Evolutionary conservation across 1,140 invertebrate species (phyloP).

Genomic region (Cephus cinctus): DNA sequence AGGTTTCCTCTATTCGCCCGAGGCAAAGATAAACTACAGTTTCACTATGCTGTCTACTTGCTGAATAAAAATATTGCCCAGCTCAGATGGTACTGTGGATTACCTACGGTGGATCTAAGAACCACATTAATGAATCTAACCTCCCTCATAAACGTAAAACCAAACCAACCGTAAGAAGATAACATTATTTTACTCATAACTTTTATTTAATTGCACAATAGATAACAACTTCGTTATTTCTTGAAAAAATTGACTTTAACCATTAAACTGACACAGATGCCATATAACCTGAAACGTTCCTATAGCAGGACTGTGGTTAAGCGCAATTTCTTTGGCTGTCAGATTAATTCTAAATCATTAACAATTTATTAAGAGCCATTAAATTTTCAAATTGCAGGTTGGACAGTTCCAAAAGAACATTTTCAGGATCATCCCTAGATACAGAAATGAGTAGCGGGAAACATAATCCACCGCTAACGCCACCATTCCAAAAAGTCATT

Average conservation of each 20-base stretch:
- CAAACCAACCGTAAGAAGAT: slow-evolving; percentile 42
- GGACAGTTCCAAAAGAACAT: slow-evolving; percentile 51
- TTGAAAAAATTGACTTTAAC: too few relatives aligned
- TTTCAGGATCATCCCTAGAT: slow-evolving; percentile 54
- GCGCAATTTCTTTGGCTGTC: too few relatives aligned
- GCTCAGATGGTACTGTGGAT: slow-evolving; percentile 70
- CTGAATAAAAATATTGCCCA: slow-evolving; percentile 89
- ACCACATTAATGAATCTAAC: slow-evolving; percentile 74
- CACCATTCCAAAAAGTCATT: slow-evolving; percentile 45
- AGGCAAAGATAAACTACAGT: slow-evolving; percentile 72
- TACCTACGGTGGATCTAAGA: slow-evolving; percentile 69
- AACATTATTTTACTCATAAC: slow-evolving; percentile 3
- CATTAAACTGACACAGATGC: too few relatives aligned
- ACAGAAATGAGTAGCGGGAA: slow-evolving; percentile 40
- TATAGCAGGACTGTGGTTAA: too few relatives aligned
- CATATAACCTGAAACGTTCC: too few relatives aligned
- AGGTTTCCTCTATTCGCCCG: slow-evolving; percentile 80
- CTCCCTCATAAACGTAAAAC: slow-evolving; percentile 59
- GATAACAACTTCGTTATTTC: too few relatives aligned
- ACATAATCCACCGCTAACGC: slow-evolving; percentile 37
- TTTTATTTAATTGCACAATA: too few relatives aligned
- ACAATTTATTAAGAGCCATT: slow-evolving; percentile 4
- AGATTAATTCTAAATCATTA: slow-evolving; percentile 5
- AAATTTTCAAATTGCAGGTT: slow-evolving; percentile 42
- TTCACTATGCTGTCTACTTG: slow-evolving; percentile 81